These are phyloP conservation scores for Hystrix brachyura DNA, from an alignment of 2,113 vertebrate genomes.

Conservation along the genomic window DNA sequence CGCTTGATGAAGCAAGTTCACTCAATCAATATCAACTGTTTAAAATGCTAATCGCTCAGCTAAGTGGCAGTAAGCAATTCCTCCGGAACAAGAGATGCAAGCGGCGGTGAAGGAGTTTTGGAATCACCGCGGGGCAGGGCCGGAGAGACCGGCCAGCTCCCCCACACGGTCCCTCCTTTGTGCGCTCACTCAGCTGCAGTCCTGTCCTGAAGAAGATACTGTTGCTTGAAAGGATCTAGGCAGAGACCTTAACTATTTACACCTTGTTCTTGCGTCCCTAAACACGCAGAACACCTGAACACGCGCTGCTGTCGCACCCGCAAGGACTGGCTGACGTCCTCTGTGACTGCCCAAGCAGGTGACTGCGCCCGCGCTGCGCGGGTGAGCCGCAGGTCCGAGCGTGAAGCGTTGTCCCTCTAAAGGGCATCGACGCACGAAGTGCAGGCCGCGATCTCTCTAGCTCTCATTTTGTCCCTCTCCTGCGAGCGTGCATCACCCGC, in stretches of 20 bases:
- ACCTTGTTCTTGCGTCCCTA: not conserved
- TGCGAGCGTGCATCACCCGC: not conserved
- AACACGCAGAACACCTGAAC: not conserved
- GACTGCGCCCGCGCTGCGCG: not conserved
- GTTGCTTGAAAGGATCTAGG: not conserved
- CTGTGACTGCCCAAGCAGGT: no score
- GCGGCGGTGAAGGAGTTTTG: not conserved
- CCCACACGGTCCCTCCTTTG: not conserved
- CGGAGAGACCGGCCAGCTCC: not conserved
- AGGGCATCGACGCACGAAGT: rapidly evolving
- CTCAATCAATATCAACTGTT: constrained; percentile 44
- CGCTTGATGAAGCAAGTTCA: constrained; percentile 29
- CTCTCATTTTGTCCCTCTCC: not conserved
- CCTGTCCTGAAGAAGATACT: not conserved
- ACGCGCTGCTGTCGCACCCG: rapidly evolving
- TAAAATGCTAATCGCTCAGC: not conserved
- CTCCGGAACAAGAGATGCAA: not conserved
- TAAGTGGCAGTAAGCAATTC: constrained; percentile 27
- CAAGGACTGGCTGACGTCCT: rapidly evolving
- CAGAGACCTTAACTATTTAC: not conserved
- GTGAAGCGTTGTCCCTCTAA: rapidly evolving
- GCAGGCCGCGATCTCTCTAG: rapidly evolving
- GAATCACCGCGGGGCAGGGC: not conserved
- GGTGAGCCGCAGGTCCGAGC: rapidly evolving
- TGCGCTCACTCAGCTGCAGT: no score